Percentiles rank a stretch among this genome's conserved stretches.
Conservation (phyloP, 2,888 invertebrate genomes). For the Clanis bilineata region DNA sequence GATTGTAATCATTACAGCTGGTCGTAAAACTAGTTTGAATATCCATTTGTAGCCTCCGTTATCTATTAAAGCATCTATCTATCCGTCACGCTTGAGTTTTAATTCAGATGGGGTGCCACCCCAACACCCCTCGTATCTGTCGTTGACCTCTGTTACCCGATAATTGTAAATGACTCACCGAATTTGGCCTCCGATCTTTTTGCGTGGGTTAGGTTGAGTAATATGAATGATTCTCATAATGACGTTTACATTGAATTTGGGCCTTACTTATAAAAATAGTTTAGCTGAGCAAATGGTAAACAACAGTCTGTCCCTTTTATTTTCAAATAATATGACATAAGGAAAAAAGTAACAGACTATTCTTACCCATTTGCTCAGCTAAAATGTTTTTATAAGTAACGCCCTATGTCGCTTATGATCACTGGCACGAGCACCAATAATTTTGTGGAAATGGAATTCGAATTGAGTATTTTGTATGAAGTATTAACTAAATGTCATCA, state of each 20-base stretch:
- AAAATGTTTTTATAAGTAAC: too few species aligned
- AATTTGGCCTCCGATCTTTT: constrained; percentile 18
- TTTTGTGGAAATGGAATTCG: too few species aligned
- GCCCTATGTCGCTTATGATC: too few species aligned
- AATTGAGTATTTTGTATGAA: too few species aligned
- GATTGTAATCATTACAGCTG: background rate
- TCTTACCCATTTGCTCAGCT: too few species aligned
- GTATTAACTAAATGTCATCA: too few species aligned
- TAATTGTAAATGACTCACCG: constrained; percentile 60
- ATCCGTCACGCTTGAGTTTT: constrained; percentile 53
- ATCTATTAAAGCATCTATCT: constrained; percentile 6
- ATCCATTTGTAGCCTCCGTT: background rate
- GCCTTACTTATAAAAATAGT: too few species aligned
- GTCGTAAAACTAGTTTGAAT: background rate
- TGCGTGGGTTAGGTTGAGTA: background rate
- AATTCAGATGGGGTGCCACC: constrained; percentile 45
- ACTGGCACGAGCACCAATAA: too few species aligned
- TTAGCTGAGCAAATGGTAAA: too few species aligned
- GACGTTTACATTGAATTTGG: background rate
- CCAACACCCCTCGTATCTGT: constrained; percentile 35
- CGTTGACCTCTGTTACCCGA: constrained; percentile 48
- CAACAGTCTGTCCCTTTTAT: too few species aligned
- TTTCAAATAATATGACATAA: too few species aligned
- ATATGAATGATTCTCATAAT: background rate
- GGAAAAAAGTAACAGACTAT: too few species aligned